A percentile compares a stretch with the other conserved stretches of the same genome.
These are phyloP conservation scores for Lepidocolaptes lacrymiger DNA, from an alignment of 2,797 vertebrate genomes.

Conservation along the genomic window DNA sequence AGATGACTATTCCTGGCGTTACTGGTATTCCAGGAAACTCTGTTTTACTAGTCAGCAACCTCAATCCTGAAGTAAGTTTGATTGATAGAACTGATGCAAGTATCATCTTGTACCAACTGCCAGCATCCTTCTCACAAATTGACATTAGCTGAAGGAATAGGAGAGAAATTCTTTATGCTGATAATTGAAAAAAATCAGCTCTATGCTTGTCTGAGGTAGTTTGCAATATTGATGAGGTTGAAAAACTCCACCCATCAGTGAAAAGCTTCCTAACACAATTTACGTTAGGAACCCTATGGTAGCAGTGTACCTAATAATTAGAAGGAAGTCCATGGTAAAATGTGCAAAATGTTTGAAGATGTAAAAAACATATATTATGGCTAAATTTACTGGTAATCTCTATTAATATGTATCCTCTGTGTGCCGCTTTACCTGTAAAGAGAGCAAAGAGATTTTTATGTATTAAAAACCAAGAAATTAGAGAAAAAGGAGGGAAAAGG, in stretches of 20 bases:
- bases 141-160: background rate
- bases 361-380: background rate
- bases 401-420: background rate
- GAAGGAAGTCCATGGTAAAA: background rate
- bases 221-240: background rate
- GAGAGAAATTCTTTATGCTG: background rate
- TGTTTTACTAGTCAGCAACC: slow-evolving; percentile 86
- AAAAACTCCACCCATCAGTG: background rate
- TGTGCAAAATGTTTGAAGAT: background rate
- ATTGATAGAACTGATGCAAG: background rate
- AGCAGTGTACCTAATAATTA: background rate
- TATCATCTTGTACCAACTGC: background rate
- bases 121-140: background rate
- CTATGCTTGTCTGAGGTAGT: background rate
- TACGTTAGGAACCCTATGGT: background rate
- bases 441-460: background rate
- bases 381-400: background rate
- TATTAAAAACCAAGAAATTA: background rate
- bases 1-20: slow-evolving; percentile 70
- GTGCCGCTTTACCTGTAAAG: background rate
- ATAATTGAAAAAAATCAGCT: background rate
- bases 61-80: slow-evolving; percentile 85
- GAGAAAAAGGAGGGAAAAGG: background rate
- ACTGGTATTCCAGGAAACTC: slow-evolving; percentile 73
- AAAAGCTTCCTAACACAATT: background rate